phyloP scores from a whole-genome alignment of 1,140 invertebrate species.

The Drosophila persimilis region DNA sequence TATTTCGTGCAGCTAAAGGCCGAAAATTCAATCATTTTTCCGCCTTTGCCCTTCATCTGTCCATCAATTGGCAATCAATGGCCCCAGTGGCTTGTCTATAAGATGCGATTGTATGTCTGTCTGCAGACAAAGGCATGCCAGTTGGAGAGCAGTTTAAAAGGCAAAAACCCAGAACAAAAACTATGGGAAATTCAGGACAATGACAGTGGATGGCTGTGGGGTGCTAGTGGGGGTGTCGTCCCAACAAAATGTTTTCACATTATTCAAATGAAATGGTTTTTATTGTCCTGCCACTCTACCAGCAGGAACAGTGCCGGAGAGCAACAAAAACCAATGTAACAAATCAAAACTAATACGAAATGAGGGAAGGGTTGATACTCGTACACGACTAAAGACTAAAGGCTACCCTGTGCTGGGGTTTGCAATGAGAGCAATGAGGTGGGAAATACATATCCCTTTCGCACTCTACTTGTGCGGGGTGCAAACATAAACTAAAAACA shows the following conservation, averaged over 20 bases:
- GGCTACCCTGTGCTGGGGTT: not conserved
- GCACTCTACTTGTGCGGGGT: too few relatives aligned
- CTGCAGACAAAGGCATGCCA: conserved; percentile 33
- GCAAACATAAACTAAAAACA: not conserved
- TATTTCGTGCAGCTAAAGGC: too few relatives aligned
- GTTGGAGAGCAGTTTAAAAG: conserved; percentile 33
- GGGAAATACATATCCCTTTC: too few relatives aligned
- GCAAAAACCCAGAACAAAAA: not conserved
- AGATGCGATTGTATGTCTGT: conserved; percentile 26
- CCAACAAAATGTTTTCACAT: conserved; percentile 71
- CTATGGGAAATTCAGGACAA: conserved; percentile 24
- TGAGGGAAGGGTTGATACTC: not conserved
- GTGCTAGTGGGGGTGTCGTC: not conserved
- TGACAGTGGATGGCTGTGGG: conserved; percentile 2
- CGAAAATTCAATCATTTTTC: too few relatives aligned
- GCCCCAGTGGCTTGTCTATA: not conserved
- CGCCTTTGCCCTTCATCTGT: conserved; percentile 1
- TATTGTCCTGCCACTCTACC: conserved; percentile 47
- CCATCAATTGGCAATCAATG: conserved; percentile 60
- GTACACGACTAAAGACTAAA: conserved; percentile 16
- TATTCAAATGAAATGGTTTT: conserved; percentile 78
- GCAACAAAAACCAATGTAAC: conserved; percentile 35
- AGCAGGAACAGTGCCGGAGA: conserved; percentile 19
- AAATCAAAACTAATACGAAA: conserved; percentile 14
- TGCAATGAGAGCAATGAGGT: too few relatives aligned